Evolutionary conservation across 2,113 vertebrate genomes (phyloP).

Genomic region (Pavo muticus): DNA sequence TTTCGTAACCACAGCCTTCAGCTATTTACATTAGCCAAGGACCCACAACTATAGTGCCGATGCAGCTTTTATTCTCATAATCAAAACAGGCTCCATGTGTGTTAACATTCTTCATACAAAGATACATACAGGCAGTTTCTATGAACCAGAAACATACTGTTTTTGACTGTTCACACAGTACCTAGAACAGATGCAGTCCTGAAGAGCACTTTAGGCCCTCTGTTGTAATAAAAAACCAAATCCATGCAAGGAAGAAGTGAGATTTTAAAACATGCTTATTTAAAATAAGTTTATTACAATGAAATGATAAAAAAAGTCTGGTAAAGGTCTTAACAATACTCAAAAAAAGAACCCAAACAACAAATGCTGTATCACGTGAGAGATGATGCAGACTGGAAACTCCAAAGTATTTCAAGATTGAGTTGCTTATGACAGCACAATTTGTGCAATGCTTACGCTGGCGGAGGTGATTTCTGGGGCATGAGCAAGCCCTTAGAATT

Average conservation of each 20-base stretch:
- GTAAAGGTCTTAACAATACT: conserved; percentile 71
- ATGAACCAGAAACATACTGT: conserved; percentile 38
- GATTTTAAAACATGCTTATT: conserved; percentile 68
- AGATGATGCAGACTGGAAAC: conserved; percentile 37
- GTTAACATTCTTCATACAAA: conserved; percentile 48
- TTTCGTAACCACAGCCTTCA: not conserved
- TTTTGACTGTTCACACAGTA: conserved; percentile 12
- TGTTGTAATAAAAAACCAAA: conserved; percentile 2
- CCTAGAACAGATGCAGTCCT: conserved; percentile 18
- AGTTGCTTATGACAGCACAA: conserved; percentile 3
- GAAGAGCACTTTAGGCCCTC: conserved; percentile 8
- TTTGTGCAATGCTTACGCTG: not conserved
- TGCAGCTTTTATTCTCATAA: conserved; percentile 30
- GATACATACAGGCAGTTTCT: conserved; percentile 38
- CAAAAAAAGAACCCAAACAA: not conserved
- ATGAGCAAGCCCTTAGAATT: not conserved
- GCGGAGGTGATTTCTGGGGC: not conserved
- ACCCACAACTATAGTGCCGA: not conserved
- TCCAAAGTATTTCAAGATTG: not conserved
- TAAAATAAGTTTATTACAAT: conserved; percentile 83
- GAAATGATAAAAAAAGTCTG: conserved; percentile 79
- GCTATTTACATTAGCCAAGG: not conserved
- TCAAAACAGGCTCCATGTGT: conserved; percentile 15
- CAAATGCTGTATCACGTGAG: conserved; percentile 39
- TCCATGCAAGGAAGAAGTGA: conserved; percentile 12